A percentile compares a stretch with the other conserved stretches of the same genome.
These are phyloP conservation scores for Neuroscelio doddi DNA, from an alignment of 2,888 invertebrate species.

Conservation along the genomic window DNA sequence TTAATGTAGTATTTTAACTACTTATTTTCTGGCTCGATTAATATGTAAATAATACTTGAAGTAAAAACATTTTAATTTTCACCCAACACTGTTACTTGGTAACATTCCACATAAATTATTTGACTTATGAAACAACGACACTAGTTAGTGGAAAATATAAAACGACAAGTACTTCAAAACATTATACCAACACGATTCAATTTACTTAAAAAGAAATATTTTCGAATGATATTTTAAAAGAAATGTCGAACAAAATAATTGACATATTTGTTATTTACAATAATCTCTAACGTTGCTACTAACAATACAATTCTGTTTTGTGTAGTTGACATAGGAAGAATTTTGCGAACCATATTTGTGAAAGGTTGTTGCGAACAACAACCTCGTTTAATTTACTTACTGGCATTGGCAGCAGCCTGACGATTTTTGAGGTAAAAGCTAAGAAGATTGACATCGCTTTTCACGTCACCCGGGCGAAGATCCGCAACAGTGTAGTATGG, in stretches of 20 bases:
- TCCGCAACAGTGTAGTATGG: constrained; percentile 81
- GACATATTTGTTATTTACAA: constrained; percentile 28
- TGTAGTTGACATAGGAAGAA: background rate
- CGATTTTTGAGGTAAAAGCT: constrained; percentile 90
- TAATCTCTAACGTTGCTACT: constrained; percentile 18
- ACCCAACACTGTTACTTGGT: too few species aligned
- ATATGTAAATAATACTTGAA: too few species aligned
- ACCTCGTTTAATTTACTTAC: constrained; percentile 67
- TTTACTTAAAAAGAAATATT: background rate
- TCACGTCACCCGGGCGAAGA: constrained; percentile 77
- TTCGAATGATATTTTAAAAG: constrained; percentile 8
- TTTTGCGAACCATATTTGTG: too few species aligned
- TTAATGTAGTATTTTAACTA: too few species aligned
- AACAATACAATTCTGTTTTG: too few species aligned
- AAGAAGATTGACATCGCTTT: constrained; percentile 88
- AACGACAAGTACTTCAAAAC: constrained; percentile 29
- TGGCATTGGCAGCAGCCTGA: constrained; percentile 76
- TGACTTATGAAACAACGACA: constrained; percentile 31
- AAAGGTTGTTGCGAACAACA: too few species aligned
- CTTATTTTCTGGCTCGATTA: too few species aligned
- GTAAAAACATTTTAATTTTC: too few species aligned
- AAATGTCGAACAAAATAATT: background rate
- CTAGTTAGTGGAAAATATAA: constrained; percentile 36
- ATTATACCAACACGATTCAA: constrained; percentile 1
- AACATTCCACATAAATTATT: constrained; percentile 29